Base-by-base conservation (phyloP, 30 jellyfish, hydroid and myxozoan genomes). In the Clytia hemisphaerica region DNA sequence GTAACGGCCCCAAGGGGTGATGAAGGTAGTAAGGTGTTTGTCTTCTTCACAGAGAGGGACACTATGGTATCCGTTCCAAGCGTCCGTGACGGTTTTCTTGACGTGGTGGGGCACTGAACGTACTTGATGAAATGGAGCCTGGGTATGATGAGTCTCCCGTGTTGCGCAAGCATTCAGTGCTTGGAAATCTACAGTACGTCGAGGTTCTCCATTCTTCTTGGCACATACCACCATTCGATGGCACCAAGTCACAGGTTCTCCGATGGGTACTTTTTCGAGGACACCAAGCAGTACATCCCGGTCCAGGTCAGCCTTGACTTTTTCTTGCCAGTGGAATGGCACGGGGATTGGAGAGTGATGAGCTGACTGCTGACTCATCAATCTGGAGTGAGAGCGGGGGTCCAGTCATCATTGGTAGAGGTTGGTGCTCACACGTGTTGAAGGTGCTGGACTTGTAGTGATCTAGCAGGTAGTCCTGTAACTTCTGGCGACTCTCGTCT, bases 261-360 rank as follows among this genome's bases (percentile, higher is more conserved):
- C 85, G 7, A 42, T 27, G 25, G 82, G 85, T 50, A 46, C 60
- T 54, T 82, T 82, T 37, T 58, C 83, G 12, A 73, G 33, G 48
- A 73, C 57, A 6, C 85, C 85, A 16, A 58, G 50, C 26, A 42
- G 37, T 5, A 73, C 72, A 36, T 73, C 85, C 22, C 35, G 74
- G 45, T 73, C 85, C 5, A 73, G 85, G 5, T 83, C 80, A 34
- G 85, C 85, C 48, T 73, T 73, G 33, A 73, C 83, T 6, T 73
- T 71, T 16, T 12, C 82, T 27, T 58, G 59, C 71, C 78, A 58
- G 46, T 51, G 85, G n/a, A n/a, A n/a, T n/a, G n/a, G n/a, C n/a
- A n/a, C n/a, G n/a, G n/a, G n/a, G 10, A 44, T 53, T 3, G 80
- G 80, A 10, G 80, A 4, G 71, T 45, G 76, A 42, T 45, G 80